Evolutionary conservation across 2,888 invertebrate species (phyloP), one percentile per base, ranked within the genome.

Genomic region (Salpingus planirostris): DNA sequence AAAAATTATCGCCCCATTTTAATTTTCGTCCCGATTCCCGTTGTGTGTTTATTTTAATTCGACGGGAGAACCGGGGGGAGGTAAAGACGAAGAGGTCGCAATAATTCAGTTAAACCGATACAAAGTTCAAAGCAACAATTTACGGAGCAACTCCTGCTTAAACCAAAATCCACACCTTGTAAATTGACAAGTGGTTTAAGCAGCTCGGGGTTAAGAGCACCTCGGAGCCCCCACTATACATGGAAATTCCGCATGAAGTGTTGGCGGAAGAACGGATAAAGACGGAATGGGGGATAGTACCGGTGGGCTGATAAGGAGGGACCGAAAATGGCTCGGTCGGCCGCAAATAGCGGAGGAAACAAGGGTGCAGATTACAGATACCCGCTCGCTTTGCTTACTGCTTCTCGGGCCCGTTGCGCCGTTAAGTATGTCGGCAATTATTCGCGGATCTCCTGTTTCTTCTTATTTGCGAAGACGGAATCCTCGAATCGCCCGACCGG

Each of bases 341-440:
- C 63, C 63, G 55, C 63, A 63, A 63, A 61, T 60, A 59, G 60
- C 57, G 47, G 42, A 55, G 58, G 59, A 58, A 59, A 60, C 60
- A 60, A 59, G 59, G 59, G 60, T 55, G 56, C 57, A 59, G 60
- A 62, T 61, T 62, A 60, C 58, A 55, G 56, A 57, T 58, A 57
- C 55, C 55, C 54, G 49, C 47, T 49, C 40, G 47, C 49, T 44
- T 52, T 50, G 54, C 54, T 57, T 55, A 56, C 57, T 57, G 56
- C 55, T 46, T 42, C 48, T n/a, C n/a, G n/a, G n/a, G n/a, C n/a
- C n/a, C n/a, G n/a, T n/a, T n/a, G n/a, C n/a, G n/a, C n/a, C 48
- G 52, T 55, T 57, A 58, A 60, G 54, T 54, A 56, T 56, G 52
- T 52, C 54, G 50, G 55, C 57, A 62, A 60, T 61, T 61, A 62